phyloP scores from a whole-genome alignment of 2,888 invertebrate species.

The Tetragonula carbonaria region DNA sequence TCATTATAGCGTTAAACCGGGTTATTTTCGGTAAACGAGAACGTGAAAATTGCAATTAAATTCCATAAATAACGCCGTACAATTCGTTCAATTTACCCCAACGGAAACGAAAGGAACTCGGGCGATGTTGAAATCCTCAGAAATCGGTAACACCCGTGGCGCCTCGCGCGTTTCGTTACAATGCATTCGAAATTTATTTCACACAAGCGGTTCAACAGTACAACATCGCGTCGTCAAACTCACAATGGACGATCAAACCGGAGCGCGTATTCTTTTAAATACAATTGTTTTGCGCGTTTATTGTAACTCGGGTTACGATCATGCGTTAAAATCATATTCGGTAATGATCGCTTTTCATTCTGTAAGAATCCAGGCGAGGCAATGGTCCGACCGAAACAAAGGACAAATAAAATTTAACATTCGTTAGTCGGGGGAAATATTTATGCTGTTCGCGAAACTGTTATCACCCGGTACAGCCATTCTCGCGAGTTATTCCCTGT shows the following conservation, averaged over 20 bases:
- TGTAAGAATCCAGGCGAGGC: neutral
- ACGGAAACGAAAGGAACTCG: conserved; percentile 5
- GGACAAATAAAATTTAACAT: conserved; percentile 11
- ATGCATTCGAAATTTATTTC: conserved; percentile 9
- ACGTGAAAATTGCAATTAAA: conserved; percentile 34
- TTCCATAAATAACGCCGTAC: neutral
- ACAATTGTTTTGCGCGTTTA: neutral
- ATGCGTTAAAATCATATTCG: conserved; percentile 17
- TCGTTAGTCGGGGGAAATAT: neutral
- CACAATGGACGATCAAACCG: neutral
- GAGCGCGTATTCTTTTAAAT: neutral
- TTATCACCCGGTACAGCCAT: neutral
- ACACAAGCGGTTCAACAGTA: neutral
- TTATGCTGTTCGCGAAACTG: neutral
- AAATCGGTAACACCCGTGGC: neutral
- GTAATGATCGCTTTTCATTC: conserved; percentile 14
- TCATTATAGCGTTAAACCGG: neutral
- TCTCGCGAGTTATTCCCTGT: neutral
- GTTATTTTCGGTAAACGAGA: conserved; percentile 10
- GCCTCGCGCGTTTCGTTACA: neutral
- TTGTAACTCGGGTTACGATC: neutral
- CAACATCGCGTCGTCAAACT: neutral
- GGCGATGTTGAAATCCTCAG: conserved; percentile 25
- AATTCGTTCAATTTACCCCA: conserved; percentile 20
- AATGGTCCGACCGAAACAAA: neutral